Conservation (phyloP, 2,797 vertebrate genomes). For the Hoplostethus mediterraneus region DNA sequence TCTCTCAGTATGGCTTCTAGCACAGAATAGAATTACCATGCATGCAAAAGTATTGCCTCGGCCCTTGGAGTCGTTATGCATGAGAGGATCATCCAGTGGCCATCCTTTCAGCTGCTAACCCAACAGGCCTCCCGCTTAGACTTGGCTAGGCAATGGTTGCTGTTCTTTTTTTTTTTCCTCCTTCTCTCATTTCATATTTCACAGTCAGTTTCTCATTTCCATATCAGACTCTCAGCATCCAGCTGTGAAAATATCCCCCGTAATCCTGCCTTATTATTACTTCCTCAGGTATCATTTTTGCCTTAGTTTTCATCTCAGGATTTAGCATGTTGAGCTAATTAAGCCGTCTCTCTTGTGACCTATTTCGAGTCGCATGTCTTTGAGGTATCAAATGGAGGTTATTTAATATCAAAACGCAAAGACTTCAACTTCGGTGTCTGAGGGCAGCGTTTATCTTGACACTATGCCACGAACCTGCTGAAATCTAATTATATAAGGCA, state of each 20-base stretch:
- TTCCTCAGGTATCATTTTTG: constrained; percentile 31
- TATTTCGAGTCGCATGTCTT: constrained; percentile 28
- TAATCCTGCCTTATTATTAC: constrained; percentile 35
- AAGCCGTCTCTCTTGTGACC: constrained; percentile 28
- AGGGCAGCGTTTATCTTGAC: not conserved
- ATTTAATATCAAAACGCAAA: constrained; percentile 17
- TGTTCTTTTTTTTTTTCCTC: constrained; percentile 21
- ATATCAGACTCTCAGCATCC: constrained; percentile 30
- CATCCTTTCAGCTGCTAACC: constrained; percentile 13
- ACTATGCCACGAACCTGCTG: not conserved
- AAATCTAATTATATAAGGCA: not conserved
- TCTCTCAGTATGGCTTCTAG: constrained; percentile 34
- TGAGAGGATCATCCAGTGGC: constrained; percentile 37
- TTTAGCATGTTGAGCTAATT: constrained; percentile 44
- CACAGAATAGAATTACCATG: constrained; percentile 40
- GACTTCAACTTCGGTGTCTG: not conserved
- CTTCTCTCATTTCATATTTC: constrained; percentile 24
- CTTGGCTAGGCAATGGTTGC: not conserved
- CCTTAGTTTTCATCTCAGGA: constrained; percentile 29
- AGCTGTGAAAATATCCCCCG: constrained; percentile 39
- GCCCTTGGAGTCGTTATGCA: constrained; percentile 38
- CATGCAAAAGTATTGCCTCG: constrained; percentile 39
- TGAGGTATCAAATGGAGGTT: constrained; percentile 19
- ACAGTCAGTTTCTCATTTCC: constrained; percentile 31
- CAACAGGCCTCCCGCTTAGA: constrained; percentile 29